Conservation (phyloP, 2,888 invertebrate species). For the Vesta saturnalis region DNA sequence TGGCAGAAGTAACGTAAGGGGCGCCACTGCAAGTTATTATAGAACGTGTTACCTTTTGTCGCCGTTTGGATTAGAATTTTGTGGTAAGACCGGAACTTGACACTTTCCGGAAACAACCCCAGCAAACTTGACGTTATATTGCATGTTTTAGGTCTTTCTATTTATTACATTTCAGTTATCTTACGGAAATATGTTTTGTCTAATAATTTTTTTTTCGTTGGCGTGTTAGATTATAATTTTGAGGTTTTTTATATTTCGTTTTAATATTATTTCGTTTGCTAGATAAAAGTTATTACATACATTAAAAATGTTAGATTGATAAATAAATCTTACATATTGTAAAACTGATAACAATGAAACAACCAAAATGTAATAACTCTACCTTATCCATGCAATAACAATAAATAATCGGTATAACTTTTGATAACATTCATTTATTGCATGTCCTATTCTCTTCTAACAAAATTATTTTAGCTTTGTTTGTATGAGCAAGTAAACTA, state of each 20-base stretch:
- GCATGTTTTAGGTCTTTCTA: conserved; percentile 38
- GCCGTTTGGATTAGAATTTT: conserved; percentile 47
- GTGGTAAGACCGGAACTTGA: conserved; percentile 47
- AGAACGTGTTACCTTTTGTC: conserved; percentile 39
- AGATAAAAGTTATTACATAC: too few relatives aligned
- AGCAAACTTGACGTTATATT: conserved; percentile 41
- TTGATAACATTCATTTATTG: too few relatives aligned
- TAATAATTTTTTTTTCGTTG: not conserved
- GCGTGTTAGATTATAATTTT: conserved; percentile 1
- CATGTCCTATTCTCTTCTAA: too few relatives aligned
- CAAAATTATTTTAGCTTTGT: too few relatives aligned
- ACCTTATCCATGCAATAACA: too few relatives aligned
- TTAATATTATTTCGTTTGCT: not conserved
- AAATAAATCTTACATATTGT: too few relatives aligned
- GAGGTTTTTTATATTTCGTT: not conserved
- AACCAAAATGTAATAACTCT: too few relatives aligned
- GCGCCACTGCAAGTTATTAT: conserved; percentile 41
- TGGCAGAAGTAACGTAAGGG: conserved; percentile 39
- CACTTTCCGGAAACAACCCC: conserved; percentile 45
- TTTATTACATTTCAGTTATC: conserved; percentile 20
- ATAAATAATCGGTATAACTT: too few relatives aligned
- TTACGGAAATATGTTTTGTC: conserved; percentile 1
- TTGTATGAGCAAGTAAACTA: too few relatives aligned
- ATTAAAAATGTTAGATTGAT: too few relatives aligned
- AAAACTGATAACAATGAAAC: too few relatives aligned